Percentiles rank a stretch among this genome's conserved stretches.
These are phyloP conservation scores for Anthopleura sola DNA, from an alignment of 64 coral and sea anemone species.

Conservation along the genomic window DNA sequence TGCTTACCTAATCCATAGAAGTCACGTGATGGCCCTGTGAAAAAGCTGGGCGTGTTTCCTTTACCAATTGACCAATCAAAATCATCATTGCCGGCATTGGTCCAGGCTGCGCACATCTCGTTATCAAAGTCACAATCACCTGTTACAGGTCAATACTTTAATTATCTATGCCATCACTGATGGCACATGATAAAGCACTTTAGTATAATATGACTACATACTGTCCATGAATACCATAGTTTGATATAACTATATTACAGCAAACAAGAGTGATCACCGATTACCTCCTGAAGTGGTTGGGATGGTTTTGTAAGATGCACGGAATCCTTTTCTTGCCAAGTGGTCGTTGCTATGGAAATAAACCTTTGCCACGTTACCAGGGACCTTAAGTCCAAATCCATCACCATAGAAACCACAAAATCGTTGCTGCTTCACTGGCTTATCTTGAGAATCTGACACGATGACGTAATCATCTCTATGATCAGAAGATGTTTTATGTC, in stretches of 20 bases:
- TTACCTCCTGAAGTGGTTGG: background rate
- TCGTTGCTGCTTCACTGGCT: background rate
- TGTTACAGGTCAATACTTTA: background rate
- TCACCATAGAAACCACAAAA: slow-evolving; percentile 13
- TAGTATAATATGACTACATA: no score
- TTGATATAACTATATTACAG: no score
- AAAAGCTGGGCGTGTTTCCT: slow-evolving; percentile 10
- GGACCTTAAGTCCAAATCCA: slow-evolving; percentile 11
- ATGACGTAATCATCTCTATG: slow-evolving; percentile 11
- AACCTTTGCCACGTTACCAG: background rate
- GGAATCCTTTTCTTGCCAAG: background rate
- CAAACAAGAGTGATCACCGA: background rate
- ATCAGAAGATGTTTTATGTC: background rate
- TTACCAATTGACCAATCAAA: slow-evolving; percentile 25
- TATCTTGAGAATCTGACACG: background rate
- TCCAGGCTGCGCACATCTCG: background rate
- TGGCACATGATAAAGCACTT: no score
- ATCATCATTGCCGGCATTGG: slow-evolving; percentile 1
- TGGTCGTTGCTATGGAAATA: slow-evolving; percentile 16
- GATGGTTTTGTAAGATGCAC: background rate
- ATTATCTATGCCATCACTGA: background rate
- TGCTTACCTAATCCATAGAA: slow-evolving; percentile 7
- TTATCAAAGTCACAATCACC: slow-evolving; percentile 24
- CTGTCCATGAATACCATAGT: no score
- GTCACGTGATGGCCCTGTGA: background rate